Evolutionary conservation across 2,797 vertebrate genomes (phyloP).

Genomic region (Sebastes hopkinsi): DNA sequence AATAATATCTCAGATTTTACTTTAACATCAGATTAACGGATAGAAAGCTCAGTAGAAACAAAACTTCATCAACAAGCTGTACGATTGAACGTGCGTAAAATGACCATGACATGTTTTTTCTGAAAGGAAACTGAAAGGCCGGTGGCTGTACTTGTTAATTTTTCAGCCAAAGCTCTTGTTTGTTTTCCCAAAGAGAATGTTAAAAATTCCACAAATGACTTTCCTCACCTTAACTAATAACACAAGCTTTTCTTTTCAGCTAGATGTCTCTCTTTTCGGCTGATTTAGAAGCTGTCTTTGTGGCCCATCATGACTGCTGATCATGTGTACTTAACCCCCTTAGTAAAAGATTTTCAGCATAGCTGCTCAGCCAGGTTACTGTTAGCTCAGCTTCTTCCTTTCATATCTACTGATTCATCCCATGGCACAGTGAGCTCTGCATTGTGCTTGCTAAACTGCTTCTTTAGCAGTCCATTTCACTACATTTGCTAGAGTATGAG

Average conservation of each 20-base stretch:
- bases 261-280: neutral
- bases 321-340: constrained; percentile 13
- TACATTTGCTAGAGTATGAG: constrained; percentile 8
- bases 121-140: neutral
- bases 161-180: neutral
- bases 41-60: neutral
- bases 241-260: neutral
- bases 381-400: constrained; percentile 63
- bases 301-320: constrained; percentile 39
- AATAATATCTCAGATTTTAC: neutral
- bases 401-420: constrained; percentile 48
- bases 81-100: neutral
- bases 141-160: neutral
- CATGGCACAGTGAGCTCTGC: constrained; percentile 29
- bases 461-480: constrained; percentile 36
- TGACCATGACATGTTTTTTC: neutral
- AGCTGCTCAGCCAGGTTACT: constrained; percentile 46
- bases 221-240: neutral
- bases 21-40: neutral
- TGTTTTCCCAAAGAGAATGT: neutral
- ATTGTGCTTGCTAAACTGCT: constrained; percentile 28
- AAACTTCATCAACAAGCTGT: neutral
- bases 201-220: neutral
- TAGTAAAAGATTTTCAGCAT: constrained; percentile 32
- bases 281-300: constrained; percentile 23